Evolutionary conservation across 2,113 vertebrate genomes (phyloP).

Genomic region (Eonycteris spelaea): DNA sequence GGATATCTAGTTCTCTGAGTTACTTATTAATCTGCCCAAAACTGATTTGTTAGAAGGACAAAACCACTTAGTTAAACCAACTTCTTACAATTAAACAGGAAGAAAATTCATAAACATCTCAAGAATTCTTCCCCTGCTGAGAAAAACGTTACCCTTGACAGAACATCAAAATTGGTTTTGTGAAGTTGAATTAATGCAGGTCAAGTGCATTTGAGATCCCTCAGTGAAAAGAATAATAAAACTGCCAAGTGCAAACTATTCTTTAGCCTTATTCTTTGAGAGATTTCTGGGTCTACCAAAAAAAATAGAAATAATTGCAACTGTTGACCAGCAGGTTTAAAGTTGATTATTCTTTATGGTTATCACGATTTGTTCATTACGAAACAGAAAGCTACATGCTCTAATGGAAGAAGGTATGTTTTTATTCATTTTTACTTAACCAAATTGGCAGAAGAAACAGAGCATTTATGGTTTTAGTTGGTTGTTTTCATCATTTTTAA

Average conservation of each 20-base stretch:
- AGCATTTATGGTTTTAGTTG: not conserved
- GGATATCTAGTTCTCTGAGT: not conserved
- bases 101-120: slow-evolving; percentile 23
- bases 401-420: not conserved
- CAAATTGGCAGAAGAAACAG: slow-evolving; percentile 16
- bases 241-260: not conserved
- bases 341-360: not conserved
- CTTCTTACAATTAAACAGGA: slow-evolving; percentile 23
- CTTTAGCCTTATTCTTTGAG: not conserved
- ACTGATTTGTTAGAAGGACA: not conserved
- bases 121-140: not conserved
- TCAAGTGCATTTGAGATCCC: slow-evolving; percentile 2
- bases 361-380: not conserved
- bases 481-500: not conserved
- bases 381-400: not conserved
- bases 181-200: slow-evolving; percentile 44
- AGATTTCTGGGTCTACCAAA: not conserved
- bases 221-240: slow-evolving; percentile 1
- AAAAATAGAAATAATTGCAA: not conserved
- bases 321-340: not conserved
- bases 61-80: not conserved
- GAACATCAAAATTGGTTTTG: not conserved
- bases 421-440: not conserved
- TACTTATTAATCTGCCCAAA: not conserved
- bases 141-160: slow-evolving; percentile 31